Evolutionary conservation across 2,888 invertebrate species (phyloP).

Genomic region (Eristalis pertinax): DNA sequence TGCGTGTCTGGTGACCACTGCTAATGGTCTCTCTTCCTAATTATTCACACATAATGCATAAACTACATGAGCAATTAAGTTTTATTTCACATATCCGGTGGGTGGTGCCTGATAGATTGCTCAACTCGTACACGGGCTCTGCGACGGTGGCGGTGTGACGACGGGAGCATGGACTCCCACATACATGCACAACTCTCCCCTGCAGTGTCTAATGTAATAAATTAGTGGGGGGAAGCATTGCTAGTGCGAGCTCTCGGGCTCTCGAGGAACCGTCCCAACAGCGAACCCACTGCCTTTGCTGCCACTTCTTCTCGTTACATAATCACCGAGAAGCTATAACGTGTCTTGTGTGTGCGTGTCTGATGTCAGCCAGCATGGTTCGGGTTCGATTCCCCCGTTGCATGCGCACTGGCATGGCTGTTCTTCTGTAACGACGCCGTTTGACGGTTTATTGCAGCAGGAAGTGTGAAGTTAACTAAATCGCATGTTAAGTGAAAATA

Average conservation of each 20-base stretch:
- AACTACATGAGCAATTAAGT: slow-evolving; percentile 42
- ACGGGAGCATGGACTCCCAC: neutral
- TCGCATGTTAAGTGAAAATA: slow-evolving; percentile 35
- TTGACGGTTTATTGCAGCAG: slow-evolving; percentile 49
- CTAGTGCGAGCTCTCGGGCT: neutral
- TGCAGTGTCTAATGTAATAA: slow-evolving; percentile 23
- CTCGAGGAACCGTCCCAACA: neutral
- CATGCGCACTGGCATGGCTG: neutral
- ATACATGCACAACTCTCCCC: neutral
- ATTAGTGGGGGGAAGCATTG: slow-evolving; percentile 31
- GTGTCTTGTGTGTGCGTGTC: neutral
- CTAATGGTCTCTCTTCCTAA: slow-evolving; percentile 19
- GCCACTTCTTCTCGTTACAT: slow-evolving; percentile 33
- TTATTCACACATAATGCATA: slow-evolving; percentile 43
- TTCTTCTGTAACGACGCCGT: neutral
- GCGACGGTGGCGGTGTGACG: neutral
- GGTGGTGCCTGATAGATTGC: slow-evolving; percentile 26
- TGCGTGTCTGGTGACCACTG: neutral
- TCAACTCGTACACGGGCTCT: neutral
- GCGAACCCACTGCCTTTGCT: neutral
- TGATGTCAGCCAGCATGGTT: neutral
- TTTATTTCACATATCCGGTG: slow-evolving; percentile 57
- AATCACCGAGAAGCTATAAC: neutral
- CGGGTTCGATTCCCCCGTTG: neutral
- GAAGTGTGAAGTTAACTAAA: slow-evolving; percentile 49